phyloP scores from a whole-genome alignment of 2,797 vertebrate genomes.

The Catostomus latipinnis region DNA sequence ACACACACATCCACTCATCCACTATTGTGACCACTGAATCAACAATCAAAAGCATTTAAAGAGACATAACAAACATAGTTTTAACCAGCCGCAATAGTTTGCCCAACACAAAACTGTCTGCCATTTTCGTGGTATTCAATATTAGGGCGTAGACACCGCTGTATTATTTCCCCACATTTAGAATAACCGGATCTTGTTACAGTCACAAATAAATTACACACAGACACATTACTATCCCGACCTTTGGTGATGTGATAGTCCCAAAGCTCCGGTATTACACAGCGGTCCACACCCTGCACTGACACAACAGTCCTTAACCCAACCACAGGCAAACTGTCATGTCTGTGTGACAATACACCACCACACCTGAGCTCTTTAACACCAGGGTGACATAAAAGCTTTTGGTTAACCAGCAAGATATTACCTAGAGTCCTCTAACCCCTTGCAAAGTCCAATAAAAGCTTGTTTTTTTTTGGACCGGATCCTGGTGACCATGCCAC shows the following conservation, averaged over 20 bases:
- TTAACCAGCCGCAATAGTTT: too few relatives aligned
- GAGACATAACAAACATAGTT: too few relatives aligned
- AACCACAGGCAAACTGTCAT: background rate
- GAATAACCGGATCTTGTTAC: background rate
- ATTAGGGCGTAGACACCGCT: too few relatives aligned
- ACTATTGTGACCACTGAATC: too few relatives aligned
- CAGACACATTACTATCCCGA: slow-evolving; percentile 7
- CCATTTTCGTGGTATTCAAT: too few relatives aligned
- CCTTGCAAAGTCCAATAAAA: background rate
- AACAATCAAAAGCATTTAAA: too few relatives aligned
- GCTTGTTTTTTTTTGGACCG: background rate
- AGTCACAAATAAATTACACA: background rate
- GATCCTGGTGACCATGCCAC: too few relatives aligned
- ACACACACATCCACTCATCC: background rate
- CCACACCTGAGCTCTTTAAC: background rate
- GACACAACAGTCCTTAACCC: slow-evolving; percentile 4
- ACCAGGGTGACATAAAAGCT: background rate
- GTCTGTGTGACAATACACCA: too few relatives aligned
- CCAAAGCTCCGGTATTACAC: background rate
- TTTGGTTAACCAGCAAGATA: background rate
- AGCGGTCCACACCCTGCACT: background rate
- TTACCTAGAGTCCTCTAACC: background rate
- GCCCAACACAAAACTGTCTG: too few relatives aligned
- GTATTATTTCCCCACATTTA: background rate
- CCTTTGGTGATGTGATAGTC: background rate